A percentile compares a stretch with the other conserved stretches of the same genome.
Evolutionary conservation across 30 jellyfish, hydroid and myxozoan species (phyloP).

Genomic region (Pseudorhiza aurosa): DNA sequence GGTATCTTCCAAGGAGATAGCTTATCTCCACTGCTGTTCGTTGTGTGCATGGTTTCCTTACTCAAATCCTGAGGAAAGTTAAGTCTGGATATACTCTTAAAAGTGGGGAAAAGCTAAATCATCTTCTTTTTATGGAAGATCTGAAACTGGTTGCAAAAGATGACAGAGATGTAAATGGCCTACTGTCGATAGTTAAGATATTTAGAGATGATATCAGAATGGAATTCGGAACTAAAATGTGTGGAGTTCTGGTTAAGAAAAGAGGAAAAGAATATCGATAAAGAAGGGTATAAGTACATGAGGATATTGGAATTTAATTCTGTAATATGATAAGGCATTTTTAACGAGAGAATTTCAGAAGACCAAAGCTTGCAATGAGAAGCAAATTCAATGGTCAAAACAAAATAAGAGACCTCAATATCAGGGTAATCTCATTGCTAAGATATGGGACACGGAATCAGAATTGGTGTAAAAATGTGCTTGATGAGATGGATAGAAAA

Average conservation of each 20-base stretch:
- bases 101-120: not conserved
- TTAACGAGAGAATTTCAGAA: slow-evolving; percentile 14
- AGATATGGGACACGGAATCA: slow-evolving; percentile 43
- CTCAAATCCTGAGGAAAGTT: too few relatives aligned
- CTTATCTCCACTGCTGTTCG: too few relatives aligned
- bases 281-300: not conserved
- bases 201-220: slow-evolving; percentile 4
- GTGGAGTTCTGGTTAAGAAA: slow-evolving; percentile 7
- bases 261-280: slow-evolving; percentile 23
- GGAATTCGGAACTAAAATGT: slow-evolving; percentile 1
- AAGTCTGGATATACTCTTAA: slow-evolving; percentile 9
- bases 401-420: slow-evolving; percentile 15
- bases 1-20: too few relatives aligned
- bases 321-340: slow-evolving; percentile 14
- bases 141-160: slow-evolving; percentile 17
- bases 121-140: slow-evolving; percentile 18
- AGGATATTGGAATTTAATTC: slow-evolving; percentile 8
- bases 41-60: too few relatives aligned
- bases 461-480: slow-evolving; percentile 17
- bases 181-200: slow-evolving; percentile 1
- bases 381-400: slow-evolving; percentile 23
- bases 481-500: slow-evolving; percentile 27
- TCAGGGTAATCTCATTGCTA: slow-evolving; percentile 34
- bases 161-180: slow-evolving; percentile 22
- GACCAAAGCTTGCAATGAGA: slow-evolving; percentile 33